Conservation (phyloP, 2,113 vertebrate species). For the Ophiodon elongatus region DNA sequence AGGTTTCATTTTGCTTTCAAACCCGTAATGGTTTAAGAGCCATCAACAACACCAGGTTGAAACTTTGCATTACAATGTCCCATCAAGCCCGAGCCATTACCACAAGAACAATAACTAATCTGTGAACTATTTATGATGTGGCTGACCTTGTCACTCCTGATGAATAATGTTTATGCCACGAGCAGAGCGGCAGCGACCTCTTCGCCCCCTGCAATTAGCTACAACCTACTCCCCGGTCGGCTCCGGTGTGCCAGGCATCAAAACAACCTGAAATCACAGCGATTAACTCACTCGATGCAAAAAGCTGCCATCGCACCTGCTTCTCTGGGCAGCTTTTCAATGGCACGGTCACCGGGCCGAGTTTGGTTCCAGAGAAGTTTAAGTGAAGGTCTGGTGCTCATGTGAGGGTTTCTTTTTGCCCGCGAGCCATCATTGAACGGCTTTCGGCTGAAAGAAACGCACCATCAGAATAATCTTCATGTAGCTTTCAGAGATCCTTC, state of each 20-base stretch:
- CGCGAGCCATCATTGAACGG: background rate
- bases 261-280: conserved; percentile 66
- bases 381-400: background rate
- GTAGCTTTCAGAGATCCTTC: background rate
- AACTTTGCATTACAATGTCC: conserved; percentile 8
- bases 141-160: conserved; percentile 55
- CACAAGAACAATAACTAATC: conserved; percentile 47
- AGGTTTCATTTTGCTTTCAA: background rate
- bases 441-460: background rate
- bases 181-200: conserved; percentile 42
- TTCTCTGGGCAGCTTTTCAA: conserved; percentile 60
- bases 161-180: conserved; percentile 58
- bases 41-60: conserved; percentile 3
- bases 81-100: conserved; percentile 8
- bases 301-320: conserved; percentile 66
- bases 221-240: conserved; percentile 31
- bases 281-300: conserved; percentile 41
- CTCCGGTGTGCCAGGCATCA: conserved; percentile 48
- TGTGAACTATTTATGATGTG: conserved; percentile 32
- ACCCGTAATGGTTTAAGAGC: background rate
- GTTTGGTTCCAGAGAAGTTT: conserved; percentile 6
- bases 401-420: conserved; percentile 3
- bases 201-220: conserved; percentile 49
- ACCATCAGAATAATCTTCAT: background rate
- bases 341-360: background rate